Evolutionary conservation across 2,113 vertebrate species (phyloP).

Genomic region (Podiceps cristatus): DNA sequence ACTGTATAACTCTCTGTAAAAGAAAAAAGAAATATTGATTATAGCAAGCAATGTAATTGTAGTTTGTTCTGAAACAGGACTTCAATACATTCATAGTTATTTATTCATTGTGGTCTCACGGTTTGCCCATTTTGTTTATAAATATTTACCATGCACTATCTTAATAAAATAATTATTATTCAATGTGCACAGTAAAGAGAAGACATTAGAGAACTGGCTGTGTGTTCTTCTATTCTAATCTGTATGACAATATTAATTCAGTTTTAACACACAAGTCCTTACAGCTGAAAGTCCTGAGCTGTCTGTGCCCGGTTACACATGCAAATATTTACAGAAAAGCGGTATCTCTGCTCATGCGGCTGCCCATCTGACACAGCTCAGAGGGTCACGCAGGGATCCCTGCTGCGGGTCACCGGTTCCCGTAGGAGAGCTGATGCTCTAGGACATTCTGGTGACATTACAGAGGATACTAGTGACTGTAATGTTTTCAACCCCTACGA

Average conservation of each 20-base stretch:
- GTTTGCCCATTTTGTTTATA: conserved; percentile 73
- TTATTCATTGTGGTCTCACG: conserved; percentile 67
- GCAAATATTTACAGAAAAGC: conserved; percentile 18
- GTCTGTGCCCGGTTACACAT: conserved; percentile 17
- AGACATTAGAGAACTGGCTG: conserved; percentile 37
- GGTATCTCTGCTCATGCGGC: neutral
- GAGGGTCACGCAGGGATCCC: neutral
- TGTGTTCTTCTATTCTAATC: conserved; percentile 59
- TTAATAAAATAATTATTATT: conserved; percentile 76
- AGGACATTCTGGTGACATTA: neutral
- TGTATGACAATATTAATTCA: conserved; percentile 66
- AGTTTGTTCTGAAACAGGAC: conserved; percentile 58
- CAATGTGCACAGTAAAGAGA: conserved; percentile 52
- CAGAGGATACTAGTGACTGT: neutral
- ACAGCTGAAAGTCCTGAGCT: neutral
- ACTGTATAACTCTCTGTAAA: neutral
- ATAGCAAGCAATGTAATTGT: conserved; percentile 39
- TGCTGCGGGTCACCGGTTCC: neutral
- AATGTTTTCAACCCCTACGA: neutral
- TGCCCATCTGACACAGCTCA: neutral
- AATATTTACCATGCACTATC: conserved; percentile 74
- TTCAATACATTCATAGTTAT: conserved; percentile 62
- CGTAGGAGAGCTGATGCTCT: neutral
- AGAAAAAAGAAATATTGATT: conserved; percentile 61
- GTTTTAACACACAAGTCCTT: conserved; percentile 55